These are phyloP conservation scores for Sinella curviseta DNA, from an alignment of 1,140 invertebrate genomes.

Conservation along the genomic window DNA sequence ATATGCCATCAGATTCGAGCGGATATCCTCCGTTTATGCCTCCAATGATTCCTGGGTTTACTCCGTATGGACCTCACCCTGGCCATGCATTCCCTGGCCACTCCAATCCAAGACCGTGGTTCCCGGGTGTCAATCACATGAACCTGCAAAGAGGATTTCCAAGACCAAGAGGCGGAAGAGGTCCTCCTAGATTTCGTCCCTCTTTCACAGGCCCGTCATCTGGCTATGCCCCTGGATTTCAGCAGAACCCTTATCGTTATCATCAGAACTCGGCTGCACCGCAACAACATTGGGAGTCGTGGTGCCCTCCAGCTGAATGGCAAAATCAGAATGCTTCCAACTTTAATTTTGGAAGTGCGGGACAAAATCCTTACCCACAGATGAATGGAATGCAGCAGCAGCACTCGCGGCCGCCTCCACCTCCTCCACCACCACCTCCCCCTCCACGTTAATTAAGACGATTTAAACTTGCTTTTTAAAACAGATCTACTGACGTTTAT, in stretches of 20 bases:
- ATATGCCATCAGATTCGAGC: neutral
- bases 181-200: neutral
- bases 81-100: neutral
- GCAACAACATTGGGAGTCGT: neutral
- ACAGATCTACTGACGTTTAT: too few relatives aligned
- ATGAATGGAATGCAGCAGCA: too few relatives aligned
- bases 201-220: neutral
- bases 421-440: conserved; percentile 3
- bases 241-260: neutral
- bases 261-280: neutral
- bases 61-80: conserved; percentile 5
- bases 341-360: neutral
- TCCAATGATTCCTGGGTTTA: conserved; percentile 1
- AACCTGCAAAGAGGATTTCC: neutral
- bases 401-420: neutral
- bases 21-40: neutral
- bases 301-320: neutral
- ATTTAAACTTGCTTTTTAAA: too few relatives aligned
- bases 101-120: neutral
- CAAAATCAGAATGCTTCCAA: neutral
- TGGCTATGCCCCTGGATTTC: too few relatives aligned
- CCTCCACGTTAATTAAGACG: neutral
- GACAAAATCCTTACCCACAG: neutral
- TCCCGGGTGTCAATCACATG: neutral
- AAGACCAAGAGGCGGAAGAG: neutral